These are phyloP conservation scores for Sterrhoptilus dennistouni DNA, from an alignment of 2,113 vertebrate species.

Conservation along the genomic window DNA sequence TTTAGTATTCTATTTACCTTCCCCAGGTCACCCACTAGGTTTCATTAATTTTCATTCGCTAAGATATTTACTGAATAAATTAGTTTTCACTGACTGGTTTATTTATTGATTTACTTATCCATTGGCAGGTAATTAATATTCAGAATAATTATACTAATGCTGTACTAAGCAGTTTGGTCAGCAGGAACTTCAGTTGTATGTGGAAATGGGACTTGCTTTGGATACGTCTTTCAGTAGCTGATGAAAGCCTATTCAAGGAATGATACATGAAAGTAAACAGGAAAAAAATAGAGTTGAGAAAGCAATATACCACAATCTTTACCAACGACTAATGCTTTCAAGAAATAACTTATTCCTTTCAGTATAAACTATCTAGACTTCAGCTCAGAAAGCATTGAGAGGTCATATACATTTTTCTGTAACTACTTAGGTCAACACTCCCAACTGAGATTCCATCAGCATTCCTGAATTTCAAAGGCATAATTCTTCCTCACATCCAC, in stretches of 20 bases:
- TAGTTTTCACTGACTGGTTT: not conserved
- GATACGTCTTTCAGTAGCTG: not conserved
- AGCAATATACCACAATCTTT: not conserved
- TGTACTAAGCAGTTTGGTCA: not conserved
- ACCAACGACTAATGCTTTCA: not conserved
- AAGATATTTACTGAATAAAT: not conserved
- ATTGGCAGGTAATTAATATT: not conserved
- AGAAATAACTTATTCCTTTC: not conserved
- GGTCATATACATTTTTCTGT: not conserved
- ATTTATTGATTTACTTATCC: not conserved
- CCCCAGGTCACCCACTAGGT: not conserved
- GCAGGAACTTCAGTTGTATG: not conserved
- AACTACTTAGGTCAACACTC: not conserved
- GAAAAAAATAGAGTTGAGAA: not conserved
- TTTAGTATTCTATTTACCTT: not conserved
- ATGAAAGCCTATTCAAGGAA: not conserved
- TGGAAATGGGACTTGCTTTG: not conserved
- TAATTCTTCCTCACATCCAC: not conserved
- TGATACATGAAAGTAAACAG: not conserved
- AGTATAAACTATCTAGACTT: not conserved
- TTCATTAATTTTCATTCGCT: not conserved
- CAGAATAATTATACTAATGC: not conserved
- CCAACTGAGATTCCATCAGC: not conserved
- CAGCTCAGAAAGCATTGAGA: not conserved
- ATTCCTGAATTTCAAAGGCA: not conserved